Evolutionary conservation across 2,888 invertebrate species (phyloP), one percentile per base, ranked within the genome.

Genomic region (Petrophora chlorosata): DNA sequence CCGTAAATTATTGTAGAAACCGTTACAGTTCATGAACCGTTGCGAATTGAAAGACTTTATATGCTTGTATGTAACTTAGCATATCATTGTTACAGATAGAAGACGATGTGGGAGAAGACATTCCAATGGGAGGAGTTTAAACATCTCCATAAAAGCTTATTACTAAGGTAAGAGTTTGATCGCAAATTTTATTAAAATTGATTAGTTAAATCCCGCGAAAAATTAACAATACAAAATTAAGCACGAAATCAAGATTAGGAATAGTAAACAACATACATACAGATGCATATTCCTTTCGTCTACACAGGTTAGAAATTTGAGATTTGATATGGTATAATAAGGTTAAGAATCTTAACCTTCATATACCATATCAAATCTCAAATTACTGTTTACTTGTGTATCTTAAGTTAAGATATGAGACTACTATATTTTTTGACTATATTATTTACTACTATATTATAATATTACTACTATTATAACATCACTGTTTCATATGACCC

Each of bases 81-180:
- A n/a, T n/a, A n/a, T n/a, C n/a, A n/a, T 9, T 33, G 0, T 35
- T 29, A 0, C 38, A 46, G 45, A 13, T 17, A 22, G 35, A 32
- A 30, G 40, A 36, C 28, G 39, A 16, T 35, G 42, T 22, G 30
- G 34, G 29, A 2, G 25, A 32, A 22, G 14, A 22, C 39, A 25
- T 44, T 29, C 23, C 26, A 32, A 25, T 12, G 23, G 23, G 23
- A 5, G 29, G 4, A n/a, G 35, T 17, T 14, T 5, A 7, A 30
- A 33, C 5, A 41, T 10, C 5, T 9, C 35, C 10, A 44, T 33
- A 38, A 39, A 36, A 19, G 12, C 29, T 26, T 17, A 28, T 9
- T 26, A 35, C 12, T 14, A 25, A 43, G 36, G 45, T 48, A 51
- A 38, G 47, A 13, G 10, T 12, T 15, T 26, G 9, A n/a, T 10